Base-by-base conservation (phyloP, 2,888 invertebrate genomes). In the Drosophila longiperda region DNA sequence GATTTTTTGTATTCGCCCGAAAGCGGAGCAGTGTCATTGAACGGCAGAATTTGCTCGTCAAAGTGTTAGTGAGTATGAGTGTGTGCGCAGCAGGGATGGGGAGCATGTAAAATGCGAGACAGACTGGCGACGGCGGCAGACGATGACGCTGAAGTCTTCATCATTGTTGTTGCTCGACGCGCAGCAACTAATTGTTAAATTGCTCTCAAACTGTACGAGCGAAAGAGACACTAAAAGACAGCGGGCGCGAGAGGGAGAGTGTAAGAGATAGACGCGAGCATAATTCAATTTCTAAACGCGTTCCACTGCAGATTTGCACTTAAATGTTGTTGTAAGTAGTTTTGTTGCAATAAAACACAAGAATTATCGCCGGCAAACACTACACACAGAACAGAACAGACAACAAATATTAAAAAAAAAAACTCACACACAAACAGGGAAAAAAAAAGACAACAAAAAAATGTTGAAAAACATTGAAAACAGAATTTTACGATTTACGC, bases 401-500 rank as follows among this genome's bases (percentile, higher is more conserved):
- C 49, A 66, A 11, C 3, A 12, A 45, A 45, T 12, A n/a, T n/a
- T n/a, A 76, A 58, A 45, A 54, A 48, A 65, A 66, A 64, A 68
- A 62, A 12, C 20, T 2, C 23, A 23, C 45, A 38, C 17, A 45
- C 23, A 23, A 45, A 65, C 82, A 69, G 75, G 75, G 72, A 87
- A 50, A 29, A 34, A 63, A 26, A 26, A 2, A 26, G 23, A 26
- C 26, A 26, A 26, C 26, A 26, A 26, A 26, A 26, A 65, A 69
- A 65, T 74, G 71, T 82, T 73, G 79, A 83, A 65, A 73, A 75
- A 74, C 83, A 80, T 87, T 87, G 87, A 85, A 87, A 87, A 85
- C 85, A 62, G 75, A 85, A 80, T 85, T 85, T 87, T 85, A 85
- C 85, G 85, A 85, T 87, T 85, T 87, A 87, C 87, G 74, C 80